A percentile compares a stretch with the other conserved stretches of the same genome.
Conservation (phyloP, 1,140 invertebrate genomes). For the Cataglyphis hispanica region DNA sequence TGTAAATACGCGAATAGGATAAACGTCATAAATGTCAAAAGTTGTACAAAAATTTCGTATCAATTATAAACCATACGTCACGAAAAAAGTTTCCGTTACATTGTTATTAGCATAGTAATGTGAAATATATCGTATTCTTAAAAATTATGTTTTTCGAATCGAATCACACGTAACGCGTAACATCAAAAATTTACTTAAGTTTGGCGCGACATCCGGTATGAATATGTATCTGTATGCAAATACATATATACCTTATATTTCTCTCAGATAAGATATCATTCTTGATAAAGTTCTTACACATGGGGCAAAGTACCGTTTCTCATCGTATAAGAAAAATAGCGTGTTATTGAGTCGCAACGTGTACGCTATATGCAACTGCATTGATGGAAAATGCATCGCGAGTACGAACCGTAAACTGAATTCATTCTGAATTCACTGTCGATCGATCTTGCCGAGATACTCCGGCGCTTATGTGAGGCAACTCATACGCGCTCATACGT, state of each 20-base stretch:
- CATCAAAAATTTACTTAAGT: background rate
- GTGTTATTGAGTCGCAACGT: constrained; percentile 2
- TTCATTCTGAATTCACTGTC: constrained; percentile 46
- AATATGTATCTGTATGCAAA: background rate
- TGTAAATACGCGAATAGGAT: constrained; percentile 5
- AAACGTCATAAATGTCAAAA: background rate
- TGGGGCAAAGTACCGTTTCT: no score
- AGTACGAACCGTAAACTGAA: constrained; percentile 4
- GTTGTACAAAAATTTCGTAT: background rate
- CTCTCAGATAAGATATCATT: no score
- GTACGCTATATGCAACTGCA: background rate
- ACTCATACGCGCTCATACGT: constrained; percentile 72
- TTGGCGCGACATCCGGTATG: background rate
- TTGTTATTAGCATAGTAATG: background rate
- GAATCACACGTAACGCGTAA: background rate
- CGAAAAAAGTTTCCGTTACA: constrained; percentile 9
- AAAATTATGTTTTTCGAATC: background rate
- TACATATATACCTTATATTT: background rate
- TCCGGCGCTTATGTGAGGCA: constrained; percentile 63
- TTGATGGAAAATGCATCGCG: constrained; percentile 4
- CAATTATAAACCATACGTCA: constrained; percentile 19
- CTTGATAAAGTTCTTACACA: no score
- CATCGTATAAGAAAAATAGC: background rate
- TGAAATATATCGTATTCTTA: background rate
- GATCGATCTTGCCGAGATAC: constrained; percentile 62